Conservation (phyloP, 2,888 invertebrate species). For the Hipparchia sbordonii region DNA sequence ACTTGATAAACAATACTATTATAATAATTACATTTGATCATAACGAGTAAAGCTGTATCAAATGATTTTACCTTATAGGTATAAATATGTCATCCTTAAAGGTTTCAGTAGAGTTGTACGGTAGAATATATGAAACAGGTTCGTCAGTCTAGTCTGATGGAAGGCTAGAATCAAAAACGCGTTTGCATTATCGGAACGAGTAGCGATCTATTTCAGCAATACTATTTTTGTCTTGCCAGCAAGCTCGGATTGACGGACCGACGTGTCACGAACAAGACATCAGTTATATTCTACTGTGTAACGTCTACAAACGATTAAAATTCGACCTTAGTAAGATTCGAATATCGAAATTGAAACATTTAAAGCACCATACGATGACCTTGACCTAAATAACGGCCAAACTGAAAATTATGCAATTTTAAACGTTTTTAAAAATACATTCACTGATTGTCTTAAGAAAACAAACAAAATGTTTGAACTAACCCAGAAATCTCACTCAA, state of each 20-base stretch:
- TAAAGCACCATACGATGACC: slow-evolving; percentile 60
- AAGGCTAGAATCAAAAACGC: slow-evolving; percentile 75
- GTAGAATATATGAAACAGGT: slow-evolving; percentile 44
- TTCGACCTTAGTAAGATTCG: slow-evolving; percentile 41
- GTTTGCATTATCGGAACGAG: slow-evolving; percentile 78
- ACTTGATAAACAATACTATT: slow-evolving; percentile 45
- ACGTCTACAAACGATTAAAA: slow-evolving; percentile 56
- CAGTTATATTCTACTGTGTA: slow-evolving; percentile 58
- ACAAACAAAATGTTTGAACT: slow-evolving; percentile 19
- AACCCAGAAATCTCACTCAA: slow-evolving; percentile 32
- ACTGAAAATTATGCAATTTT: slow-evolving; percentile 4
- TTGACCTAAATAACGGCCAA: slow-evolving; percentile 69
- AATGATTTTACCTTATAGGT: neutral
- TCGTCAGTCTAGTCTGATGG: slow-evolving; percentile 56
- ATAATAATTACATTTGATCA: slow-evolving; percentile 35
- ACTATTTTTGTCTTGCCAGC: slow-evolving; percentile 77
- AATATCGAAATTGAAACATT: slow-evolving; percentile 39
- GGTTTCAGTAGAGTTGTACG: slow-evolving; percentile 27
- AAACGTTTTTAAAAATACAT: slow-evolving; percentile 10
- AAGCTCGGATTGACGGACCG: slow-evolving; percentile 81
- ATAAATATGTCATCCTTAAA: neutral
- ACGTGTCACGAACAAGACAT: slow-evolving; percentile 74
- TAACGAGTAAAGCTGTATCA: slow-evolving; percentile 3
- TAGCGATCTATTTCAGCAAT: slow-evolving; percentile 75
- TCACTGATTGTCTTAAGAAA: neutral